Evolutionary conservation across 1,140 invertebrate species (phyloP), one percentile per base, ranked within the genome.

Genomic region (Eufriesea mexicana): DNA sequence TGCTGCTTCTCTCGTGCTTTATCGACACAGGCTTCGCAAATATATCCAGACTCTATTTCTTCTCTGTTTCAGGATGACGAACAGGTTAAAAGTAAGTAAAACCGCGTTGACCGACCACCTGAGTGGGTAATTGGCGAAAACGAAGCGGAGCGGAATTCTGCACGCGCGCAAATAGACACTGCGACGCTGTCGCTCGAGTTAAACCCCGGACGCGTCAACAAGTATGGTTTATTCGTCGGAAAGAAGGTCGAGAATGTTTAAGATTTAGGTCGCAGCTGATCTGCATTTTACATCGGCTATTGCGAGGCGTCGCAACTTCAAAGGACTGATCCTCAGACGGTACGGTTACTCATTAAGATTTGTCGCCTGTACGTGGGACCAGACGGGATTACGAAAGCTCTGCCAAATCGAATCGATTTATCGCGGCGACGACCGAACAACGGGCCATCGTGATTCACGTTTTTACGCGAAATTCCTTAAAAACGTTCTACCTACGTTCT

Each of bases 31-130:
- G 35, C 1, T 4, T 35, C 35, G 35, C 35, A 35, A n/a, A n/a
- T 35, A 35, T 35, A 35, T 35, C 35, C 1, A 35, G 4, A 35
- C 35, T 35, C 35, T 35, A 5, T 18, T 66, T 87, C 5, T 89
- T 75, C 84, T 89, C 72, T 94, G 85, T 95, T 95, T 88, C 94
- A 96, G 95, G 96, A 96, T 87, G 95, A 96, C 72, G 95, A 96
- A 90, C 95, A 96, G 92, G 93, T 96, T 47, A 93, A 94, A 88
- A 95, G 96, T 96, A 91, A 96, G 96, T 95, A 87, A 9, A 73
- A 16, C 0, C n/a, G n/a, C n/a, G n/a, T n/a, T n/a, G n/a, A n/a
- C n/a, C 71, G 35, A 20, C 76, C 18, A 16, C 5, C 28, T 20
- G 18, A 64, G 23, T 2, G 5, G 23, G 35, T 9, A 57, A 49